A percentile compares a stretch with the other conserved stretches of the same genome.
These are phyloP conservation scores for Jacana jacana DNA, from an alignment of 2,113 vertebrate species.

Conservation along the genomic window DNA sequence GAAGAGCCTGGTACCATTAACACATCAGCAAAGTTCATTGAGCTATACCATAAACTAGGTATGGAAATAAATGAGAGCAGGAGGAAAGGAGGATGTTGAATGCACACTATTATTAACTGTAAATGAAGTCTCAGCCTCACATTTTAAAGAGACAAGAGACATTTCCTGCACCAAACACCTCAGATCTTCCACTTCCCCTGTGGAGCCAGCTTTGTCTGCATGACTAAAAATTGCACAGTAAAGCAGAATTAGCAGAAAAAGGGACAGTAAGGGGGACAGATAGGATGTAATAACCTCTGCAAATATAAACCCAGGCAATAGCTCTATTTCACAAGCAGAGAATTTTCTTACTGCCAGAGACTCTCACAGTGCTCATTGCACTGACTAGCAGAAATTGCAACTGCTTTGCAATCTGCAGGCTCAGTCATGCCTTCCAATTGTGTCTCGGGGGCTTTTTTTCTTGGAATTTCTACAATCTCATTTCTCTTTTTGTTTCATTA, in stretches of 20 bases:
- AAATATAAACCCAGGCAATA: background rate
- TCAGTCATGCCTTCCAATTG: background rate
- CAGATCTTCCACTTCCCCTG: too few species aligned
- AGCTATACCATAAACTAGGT: background rate
- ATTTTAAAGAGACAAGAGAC: background rate
- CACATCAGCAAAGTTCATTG: background rate
- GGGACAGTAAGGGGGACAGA: background rate
- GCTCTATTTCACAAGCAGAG: background rate
- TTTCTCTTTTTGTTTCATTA: constrained; percentile 14
- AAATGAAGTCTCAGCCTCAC: background rate
- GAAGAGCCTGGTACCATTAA: background rate
- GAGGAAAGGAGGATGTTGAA: background rate
- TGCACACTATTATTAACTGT: background rate
- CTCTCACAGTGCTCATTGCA: background rate
- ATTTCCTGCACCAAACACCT: background rate
- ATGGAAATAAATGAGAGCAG: background rate
- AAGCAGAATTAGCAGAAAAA: background rate
- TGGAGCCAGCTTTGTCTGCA: background rate
- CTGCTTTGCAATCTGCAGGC: background rate
- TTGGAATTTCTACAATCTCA: background rate
- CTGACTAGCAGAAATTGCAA: background rate
- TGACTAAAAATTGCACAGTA: background rate
- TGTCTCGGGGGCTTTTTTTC: background rate
- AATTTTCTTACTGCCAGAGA: background rate
- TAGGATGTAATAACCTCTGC: background rate